Conservation (phyloP, 2,797 vertebrate genomes). For the Pelobates cultripes region DNA sequence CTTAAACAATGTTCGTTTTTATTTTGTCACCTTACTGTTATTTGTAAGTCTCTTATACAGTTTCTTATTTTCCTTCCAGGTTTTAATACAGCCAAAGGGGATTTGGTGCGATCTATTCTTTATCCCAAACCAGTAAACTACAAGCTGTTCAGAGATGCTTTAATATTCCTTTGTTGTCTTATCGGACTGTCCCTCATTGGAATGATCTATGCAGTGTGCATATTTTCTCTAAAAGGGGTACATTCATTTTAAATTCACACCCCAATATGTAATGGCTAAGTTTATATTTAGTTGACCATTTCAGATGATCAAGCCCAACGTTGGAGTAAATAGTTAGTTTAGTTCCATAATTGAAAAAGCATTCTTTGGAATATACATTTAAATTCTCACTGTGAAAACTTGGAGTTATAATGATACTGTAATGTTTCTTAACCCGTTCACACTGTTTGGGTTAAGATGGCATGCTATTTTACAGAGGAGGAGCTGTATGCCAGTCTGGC, state of each 20-base stretch:
- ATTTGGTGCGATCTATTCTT: conserved; percentile 78
- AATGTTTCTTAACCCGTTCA: too few species aligned
- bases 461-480: too few species aligned
- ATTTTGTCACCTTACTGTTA: too few species aligned
- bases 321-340: neutral
- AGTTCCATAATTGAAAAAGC: too few species aligned
- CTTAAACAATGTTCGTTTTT: too few species aligned
- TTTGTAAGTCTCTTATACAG: too few species aligned
- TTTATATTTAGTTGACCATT: neutral
- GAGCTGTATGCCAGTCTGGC: too few species aligned
- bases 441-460: too few species aligned
- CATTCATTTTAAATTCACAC: conserved; percentile 44
- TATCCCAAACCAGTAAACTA: conserved; percentile 79
- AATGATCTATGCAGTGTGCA: conserved; percentile 75
- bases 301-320: neutral
- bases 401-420: too few species aligned
- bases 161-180: conserved; percentile 74
- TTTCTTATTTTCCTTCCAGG: conserved; percentile 60
- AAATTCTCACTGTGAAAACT: too few species aligned
- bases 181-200: conserved; percentile 70
- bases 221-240: conserved; percentile 71
- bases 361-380: too few species aligned
- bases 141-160: conserved; percentile 74
- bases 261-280: neutral
- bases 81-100: conserved; percentile 80